Evolutionary conservation across 1,140 invertebrate species (phyloP).

Genomic region (Glossosoma conforme): DNA sequence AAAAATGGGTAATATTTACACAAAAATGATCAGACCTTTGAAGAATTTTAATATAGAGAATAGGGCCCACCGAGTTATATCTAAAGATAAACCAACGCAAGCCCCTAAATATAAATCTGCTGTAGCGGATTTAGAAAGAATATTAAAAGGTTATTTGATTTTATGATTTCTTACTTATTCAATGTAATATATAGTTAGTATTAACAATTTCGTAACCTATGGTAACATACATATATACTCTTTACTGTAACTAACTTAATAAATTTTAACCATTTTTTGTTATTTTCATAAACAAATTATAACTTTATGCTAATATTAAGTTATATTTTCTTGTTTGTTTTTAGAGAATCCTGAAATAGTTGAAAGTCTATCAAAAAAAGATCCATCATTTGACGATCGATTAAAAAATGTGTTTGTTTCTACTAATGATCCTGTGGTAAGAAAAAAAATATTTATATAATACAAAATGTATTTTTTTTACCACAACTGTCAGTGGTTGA

Average conservation of each 20-base stretch:
- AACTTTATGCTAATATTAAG: constrained; percentile 18
- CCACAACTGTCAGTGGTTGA: no score
- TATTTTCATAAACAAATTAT: not conserved
- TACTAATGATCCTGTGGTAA: constrained; percentile 37
- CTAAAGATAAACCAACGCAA: constrained; percentile 48
- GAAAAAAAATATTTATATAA: constrained; percentile 24
- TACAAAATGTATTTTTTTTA: constrained; percentile 2
- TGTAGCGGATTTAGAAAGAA: constrained; percentile 43
- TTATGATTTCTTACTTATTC: no score
- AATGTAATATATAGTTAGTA: no score
- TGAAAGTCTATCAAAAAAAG: constrained; percentile 43
- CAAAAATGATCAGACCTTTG: constrained; percentile 41
- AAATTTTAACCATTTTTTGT: not conserved
- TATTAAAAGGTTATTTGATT: constrained; percentile 42
- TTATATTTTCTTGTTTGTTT: constrained; percentile 31
- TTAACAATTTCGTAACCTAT: no score
- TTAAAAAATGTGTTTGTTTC: constrained; percentile 53
- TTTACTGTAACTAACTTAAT: no score
- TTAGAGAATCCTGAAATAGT: constrained; percentile 48
- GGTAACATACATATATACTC: no score
- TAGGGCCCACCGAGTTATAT: constrained; percentile 52
- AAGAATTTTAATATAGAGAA: constrained; percentile 54
- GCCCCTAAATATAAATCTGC: constrained; percentile 49
- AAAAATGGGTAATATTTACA: constrained; percentile 47
- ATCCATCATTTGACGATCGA: constrained; percentile 42